Base-by-base conservation (phyloP, 2,113 vertebrate genomes). In the Toxotes jaculatrix region DNA sequence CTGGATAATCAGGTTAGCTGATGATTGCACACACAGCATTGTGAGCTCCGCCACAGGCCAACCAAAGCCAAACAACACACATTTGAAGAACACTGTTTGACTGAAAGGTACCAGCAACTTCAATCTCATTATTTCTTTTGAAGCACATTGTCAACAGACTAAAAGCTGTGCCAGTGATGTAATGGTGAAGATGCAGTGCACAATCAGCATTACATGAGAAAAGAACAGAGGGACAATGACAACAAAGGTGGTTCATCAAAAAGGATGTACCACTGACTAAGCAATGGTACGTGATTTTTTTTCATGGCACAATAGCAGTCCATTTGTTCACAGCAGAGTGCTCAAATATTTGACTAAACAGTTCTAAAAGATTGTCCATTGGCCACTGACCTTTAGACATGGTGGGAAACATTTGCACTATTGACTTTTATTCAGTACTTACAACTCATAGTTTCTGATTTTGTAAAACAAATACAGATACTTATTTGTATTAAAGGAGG, bases 1-100 rank as follows among this genome's bases (percentile, higher is more conserved):
- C 88, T 87, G 79, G 66, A 80, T 89, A 91, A 92, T 92, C 82
- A 84, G 75, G 79, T 89, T 85, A 87, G 55, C 80, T 51, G 59
- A 53, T 70, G 83, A 85, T 69, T 84, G 66, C 85, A 82, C 51
- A 84, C 65, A 43, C 21, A 34, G 42, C 49, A 86, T 68, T 90
- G 83, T 87, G 71, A 72, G 77, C 68, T 61, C 14, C 17, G n/a
- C 27, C 27, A 69, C 85, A 85, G 68, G 59, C 47, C 56, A 77
- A 84, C 63, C 62, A 67, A 82, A 87, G 64, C 49, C 82, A 80
- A 86, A 72, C 60, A 77, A 57, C 56, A 83, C 60, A 61, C 19
- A 72, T 55, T 55, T 8, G 36, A 57, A 73, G 57, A 51, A 27
- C 31, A 66, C 56, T 14, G 74, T 40, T n/a, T 27, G 47, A 61